Evolutionary conservation across 2,113 vertebrate genomes (phyloP), one percentile per base, ranked within the genome.

Genomic region (Bubo bubo): DNA sequence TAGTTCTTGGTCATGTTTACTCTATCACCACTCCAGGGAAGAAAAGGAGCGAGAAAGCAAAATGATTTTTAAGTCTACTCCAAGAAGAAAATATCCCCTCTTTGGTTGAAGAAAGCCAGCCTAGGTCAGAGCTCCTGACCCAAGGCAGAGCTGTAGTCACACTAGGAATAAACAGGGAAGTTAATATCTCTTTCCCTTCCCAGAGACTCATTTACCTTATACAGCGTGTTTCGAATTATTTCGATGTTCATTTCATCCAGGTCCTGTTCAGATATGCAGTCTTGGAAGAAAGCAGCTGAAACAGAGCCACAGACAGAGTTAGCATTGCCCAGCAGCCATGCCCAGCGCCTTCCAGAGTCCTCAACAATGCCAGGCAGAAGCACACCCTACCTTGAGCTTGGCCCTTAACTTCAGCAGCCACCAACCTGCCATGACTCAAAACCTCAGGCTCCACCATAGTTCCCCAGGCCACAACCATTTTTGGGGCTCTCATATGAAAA

Each of bases 191-290:
- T 23, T 62, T 39, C 52, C 19, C 35, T 68, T 50, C 73, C 56
- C 63, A 72, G 34, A 74, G n/a, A 32, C 28, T 62, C 24, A 23
- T 21, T 96, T 98, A 99, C 99, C 99, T 99, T 99, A 96, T 99
- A 99, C 17, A 99, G 98, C 0, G 99, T 99, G 96, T 99, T 99
- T 77, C 99, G 99, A 92, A 99, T 99, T 27, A 99, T 99, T 98
- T 99, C 99, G 6, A 99, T 99, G 97, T 99, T 99, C 99, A 99
- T 99, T 98, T 99, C 99, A 93, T 99, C 99, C 80, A 99, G 98
- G 96, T 99, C 99, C 97, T 99, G 99, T 91, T 99, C 99, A 74
- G 99, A 99, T 97, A 99, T 99, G 97, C 99, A 99, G 96, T 99
- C 99, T 97, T 99, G 99, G 98, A 99, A 99, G 97, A 99, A 99